Conservation (phyloP, 1,140 invertebrate genomes). For the Trichomalopsis sarcophagae region DNA sequence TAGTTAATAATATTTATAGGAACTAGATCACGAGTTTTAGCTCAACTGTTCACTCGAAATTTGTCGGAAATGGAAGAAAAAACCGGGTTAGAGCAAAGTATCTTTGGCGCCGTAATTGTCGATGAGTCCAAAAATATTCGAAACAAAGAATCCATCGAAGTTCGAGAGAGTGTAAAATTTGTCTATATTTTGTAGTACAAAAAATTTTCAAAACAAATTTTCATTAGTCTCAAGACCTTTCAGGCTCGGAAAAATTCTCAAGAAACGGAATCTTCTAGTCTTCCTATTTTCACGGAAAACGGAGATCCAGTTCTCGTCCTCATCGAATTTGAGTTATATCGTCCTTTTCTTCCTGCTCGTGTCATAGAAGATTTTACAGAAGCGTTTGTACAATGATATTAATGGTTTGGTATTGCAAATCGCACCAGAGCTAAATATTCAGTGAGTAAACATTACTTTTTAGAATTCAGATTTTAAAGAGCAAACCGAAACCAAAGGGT, state of each 20-base stretch:
- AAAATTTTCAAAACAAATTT: too few species aligned
- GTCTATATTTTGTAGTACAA: background rate
- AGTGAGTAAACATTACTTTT: background rate
- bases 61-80: conserved; percentile 52
- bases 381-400: conserved; percentile 44
- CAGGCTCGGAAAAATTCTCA: background rate
- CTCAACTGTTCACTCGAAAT: conserved; percentile 55
- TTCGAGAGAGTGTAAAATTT: too few species aligned
- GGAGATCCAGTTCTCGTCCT: conserved; percentile 59
- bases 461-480: conserved; percentile 39
- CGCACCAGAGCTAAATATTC: background rate
- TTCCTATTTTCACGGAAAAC: conserved; percentile 50
- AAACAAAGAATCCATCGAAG: too few species aligned
- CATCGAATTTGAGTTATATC: conserved; percentile 59
- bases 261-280: background rate
- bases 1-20: conserved; percentile 47
- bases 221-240: background rate
- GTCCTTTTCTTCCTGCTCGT: conserved; percentile 52
- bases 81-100: conserved; percentile 52
- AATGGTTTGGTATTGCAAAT: background rate
- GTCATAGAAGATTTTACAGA: conserved; percentile 52
- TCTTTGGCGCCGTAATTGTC: conserved; percentile 40
- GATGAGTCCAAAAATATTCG: background rate
- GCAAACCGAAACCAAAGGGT: conserved; percentile 15
- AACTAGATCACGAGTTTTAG: conserved; percentile 51